Base-by-base conservation (phyloP, 30 jellyfish, hydroid and myxozoan genomes). In the Euphysa ruthae region DNA sequence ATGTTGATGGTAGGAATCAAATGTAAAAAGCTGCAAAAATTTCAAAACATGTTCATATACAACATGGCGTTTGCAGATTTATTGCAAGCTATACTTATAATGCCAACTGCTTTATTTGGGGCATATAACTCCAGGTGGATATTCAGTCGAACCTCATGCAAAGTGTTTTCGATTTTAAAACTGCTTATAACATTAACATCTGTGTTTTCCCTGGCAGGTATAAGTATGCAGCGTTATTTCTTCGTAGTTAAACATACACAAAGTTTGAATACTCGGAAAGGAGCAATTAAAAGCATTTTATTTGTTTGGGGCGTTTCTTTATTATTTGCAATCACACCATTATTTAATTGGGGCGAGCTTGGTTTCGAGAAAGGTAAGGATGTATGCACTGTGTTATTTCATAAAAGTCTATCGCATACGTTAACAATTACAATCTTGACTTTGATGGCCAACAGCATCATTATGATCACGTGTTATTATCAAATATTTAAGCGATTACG, bases 201-300 rank as follows among this genome's bases (percentile, higher is more conserved):
- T 1, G 95, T 83, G 21, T 81, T 66, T 43, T 83, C 95, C 18
- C 77, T 83, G 14, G 85, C 95, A 8, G 95, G 95, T 2, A 83
- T 76, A 2, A 83, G 95, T 65, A 35, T 83, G 69, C 88, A 75
- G 52, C 58, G 95, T 32, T 83, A 83, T 46, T 75, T 54, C 33
- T 77, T 44, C 55, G 74, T 83, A 20, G 93, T 83, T 24, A 69
- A 77, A 55, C 73, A 70, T 49, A 69, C 61, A 18, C 35, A 50
- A 3, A 70, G 73, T 8, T 31, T 83, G 49, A 52, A 70, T 44
- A 38, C 87, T 10, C 52, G 49, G 43, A 19, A 32, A 30, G 74
- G 79, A 14, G 44, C 54, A 10, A 44, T 55, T 0, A 22, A 46
- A n/a, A 55, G 82, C 21, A 55, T 75, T 3, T 33, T 35, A 3